phyloP scores from a whole-genome alignment of 2,797 vertebrate genomes.

The Toxotes lorentzi region DNA sequence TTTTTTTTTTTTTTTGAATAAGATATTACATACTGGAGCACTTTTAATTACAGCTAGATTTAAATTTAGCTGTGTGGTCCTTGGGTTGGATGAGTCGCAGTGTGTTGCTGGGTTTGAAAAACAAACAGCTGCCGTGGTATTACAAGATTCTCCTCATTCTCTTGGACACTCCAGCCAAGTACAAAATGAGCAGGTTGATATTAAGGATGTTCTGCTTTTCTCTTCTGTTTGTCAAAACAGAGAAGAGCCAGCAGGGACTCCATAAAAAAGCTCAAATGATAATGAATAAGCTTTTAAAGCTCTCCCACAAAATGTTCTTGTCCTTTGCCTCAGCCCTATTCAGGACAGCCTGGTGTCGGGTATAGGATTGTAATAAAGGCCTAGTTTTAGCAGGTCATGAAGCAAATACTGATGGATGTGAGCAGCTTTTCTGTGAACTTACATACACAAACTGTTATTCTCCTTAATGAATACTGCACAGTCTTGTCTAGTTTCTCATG shows the following conservation, averaged over 20 bases:
- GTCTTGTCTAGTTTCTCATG: constrained; percentile 5
- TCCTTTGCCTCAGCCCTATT: too few relatives aligned
- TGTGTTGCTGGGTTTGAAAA: too few relatives aligned
- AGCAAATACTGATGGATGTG: neutral
- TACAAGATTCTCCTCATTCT: neutral
- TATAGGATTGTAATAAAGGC: neutral
- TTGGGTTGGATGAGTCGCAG: too few relatives aligned
- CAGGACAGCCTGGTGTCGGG: too few relatives aligned
- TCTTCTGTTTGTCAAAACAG: neutral
- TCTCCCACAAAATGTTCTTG: too few relatives aligned
- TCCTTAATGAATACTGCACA: constrained; percentile 20
- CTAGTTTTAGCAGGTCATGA: neutral
- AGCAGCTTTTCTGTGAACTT: constrained; percentile 11
- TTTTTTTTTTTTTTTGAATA: too few relatives aligned
- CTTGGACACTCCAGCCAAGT: neutral
- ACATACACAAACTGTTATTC: neutral
- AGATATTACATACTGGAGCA: neutral
- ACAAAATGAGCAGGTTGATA: too few relatives aligned
- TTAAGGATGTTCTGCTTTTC: neutral
- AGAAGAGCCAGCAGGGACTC: neutral
- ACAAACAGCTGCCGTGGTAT: neutral
- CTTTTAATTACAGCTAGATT: too few relatives aligned
- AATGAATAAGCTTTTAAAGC: too few relatives aligned
- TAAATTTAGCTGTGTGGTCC: too few relatives aligned
- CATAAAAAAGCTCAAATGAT: neutral